phyloP scores from a whole-genome alignment of 2,888 invertebrate species.

The Catocala nupta region DNA sequence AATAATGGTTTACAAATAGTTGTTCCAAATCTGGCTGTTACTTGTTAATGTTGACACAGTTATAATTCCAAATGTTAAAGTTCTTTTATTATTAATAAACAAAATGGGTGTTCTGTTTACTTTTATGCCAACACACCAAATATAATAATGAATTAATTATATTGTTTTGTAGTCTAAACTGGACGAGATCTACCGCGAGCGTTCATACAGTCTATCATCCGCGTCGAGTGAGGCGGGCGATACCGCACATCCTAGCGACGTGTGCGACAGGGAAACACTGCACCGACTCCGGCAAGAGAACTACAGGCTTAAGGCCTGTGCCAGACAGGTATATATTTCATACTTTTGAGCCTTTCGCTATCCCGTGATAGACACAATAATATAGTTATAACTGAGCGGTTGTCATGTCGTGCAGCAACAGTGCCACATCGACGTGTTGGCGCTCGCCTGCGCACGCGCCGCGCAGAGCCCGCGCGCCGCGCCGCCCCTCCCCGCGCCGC shows the following conservation, averaged over 20 bases:
- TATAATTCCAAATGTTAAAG: too few relatives aligned
- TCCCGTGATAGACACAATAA: too few relatives aligned
- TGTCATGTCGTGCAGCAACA: conserved; percentile 60
- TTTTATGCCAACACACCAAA: too few relatives aligned
- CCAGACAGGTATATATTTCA: conserved; percentile 64
- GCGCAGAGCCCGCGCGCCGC: conserved; percentile 9
- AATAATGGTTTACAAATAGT: too few relatives aligned
- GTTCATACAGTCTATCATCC: neutral
- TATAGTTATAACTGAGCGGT: too few relatives aligned
- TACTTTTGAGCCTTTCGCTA: too few relatives aligned
- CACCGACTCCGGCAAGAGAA: conserved; percentile 66
- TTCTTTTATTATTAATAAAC: too few relatives aligned
- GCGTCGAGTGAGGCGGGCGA: too few relatives aligned
- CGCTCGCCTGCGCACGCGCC: conserved; percentile 55
- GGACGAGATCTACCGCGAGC: conserved; percentile 52
- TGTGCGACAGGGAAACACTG: conserved; percentile 32
- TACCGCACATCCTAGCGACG: too few relatives aligned
- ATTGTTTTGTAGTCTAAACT: conserved; percentile 48
- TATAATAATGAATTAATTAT: neutral
- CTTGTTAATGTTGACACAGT: too few relatives aligned
- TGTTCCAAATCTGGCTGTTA: too few relatives aligned
- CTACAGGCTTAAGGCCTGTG: conserved; percentile 63
- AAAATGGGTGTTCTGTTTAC: too few relatives aligned
- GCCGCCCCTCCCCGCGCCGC: conserved; percentile 11
- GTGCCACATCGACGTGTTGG: conserved; percentile 57